phyloP scores from a whole-genome alignment of 1,140 invertebrate genomes.

The Drosophila albomicans region DNA sequence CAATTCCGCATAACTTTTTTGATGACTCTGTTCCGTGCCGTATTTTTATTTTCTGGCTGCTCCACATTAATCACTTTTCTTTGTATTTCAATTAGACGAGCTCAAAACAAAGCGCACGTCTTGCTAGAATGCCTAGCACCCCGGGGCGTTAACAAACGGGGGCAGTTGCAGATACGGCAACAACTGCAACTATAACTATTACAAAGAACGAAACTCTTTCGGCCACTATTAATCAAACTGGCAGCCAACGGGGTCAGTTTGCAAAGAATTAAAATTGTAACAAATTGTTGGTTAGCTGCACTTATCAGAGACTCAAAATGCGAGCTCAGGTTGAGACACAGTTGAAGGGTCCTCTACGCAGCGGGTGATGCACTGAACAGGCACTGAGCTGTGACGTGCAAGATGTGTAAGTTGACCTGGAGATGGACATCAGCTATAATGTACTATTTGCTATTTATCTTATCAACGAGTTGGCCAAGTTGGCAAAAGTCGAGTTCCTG shows the following conservation, averaged over 20 bases:
- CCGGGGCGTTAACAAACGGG: slow-evolving; percentile 27
- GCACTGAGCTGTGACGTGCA: slow-evolving; percentile 26
- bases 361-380: slow-evolving; percentile 36
- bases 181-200: not conserved
- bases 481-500: slow-evolving; percentile 47
- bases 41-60: not conserved
- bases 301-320: not conserved
- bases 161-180: slow-evolving; percentile 26
- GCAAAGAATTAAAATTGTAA: slow-evolving; percentile 58
- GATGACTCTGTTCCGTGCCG: not conserved
- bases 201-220: slow-evolving; percentile 58
- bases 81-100: slow-evolving; percentile 60
- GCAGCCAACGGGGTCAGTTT: slow-evolving; percentile 51
- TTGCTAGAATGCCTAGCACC: slow-evolving; percentile 5
- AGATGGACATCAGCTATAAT: slow-evolving; percentile 19
- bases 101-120: slow-evolving; percentile 36
- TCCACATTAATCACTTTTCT: slow-evolving; percentile 54
- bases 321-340: not conserved
- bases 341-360: slow-evolving; percentile 9
- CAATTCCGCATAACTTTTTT: slow-evolving; percentile 38
- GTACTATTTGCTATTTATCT: slow-evolving; percentile 72
- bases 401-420: slow-evolving; percentile 6
- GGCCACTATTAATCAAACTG: slow-evolving; percentile 62
- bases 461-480: slow-evolving; percentile 64
- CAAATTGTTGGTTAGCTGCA: slow-evolving; percentile 38